Base-by-base conservation (phyloP, 2,888 invertebrate species). In the Linnaemya vulpina region DNA sequence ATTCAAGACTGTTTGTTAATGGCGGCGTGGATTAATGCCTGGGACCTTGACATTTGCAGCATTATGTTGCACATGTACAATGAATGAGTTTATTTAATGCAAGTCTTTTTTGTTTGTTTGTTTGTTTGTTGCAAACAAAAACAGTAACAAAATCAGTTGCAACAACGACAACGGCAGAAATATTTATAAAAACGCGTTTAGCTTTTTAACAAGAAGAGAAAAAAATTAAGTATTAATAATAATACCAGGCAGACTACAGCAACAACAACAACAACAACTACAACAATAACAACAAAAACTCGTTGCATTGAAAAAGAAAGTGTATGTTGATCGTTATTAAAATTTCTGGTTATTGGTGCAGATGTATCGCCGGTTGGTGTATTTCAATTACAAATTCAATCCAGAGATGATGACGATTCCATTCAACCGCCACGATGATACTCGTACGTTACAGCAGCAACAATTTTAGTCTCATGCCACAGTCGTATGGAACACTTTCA, bases 11-110 rank as follows among this genome's bases (percentile, higher is more conserved):
- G 67, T 65, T 63, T 63, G 22, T 68, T 74, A 70, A 70, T 78
- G 78, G 35, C 63, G 79, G 78, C 63, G 40, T 75, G 70, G 15
- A 13, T 70, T 63, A 78, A 75, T 65, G 63, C 67, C 70, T 85
- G 85, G 74, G 85, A 85, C 85, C 85, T 85, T 85, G 85, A 85
- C 85, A 82, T 85, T 85, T 85, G 82, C 85, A 75, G 82, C 82
- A 82, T 82, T 55, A 71, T 82, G 85, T 70, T 82, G 85, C 68
- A 74, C 46, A 76, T 38, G 4, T 60, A 46, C 20, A 35, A 22
- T 55, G 20, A 60, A 77, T 68, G 49, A 49, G 46, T 62, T 80
- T 74, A 35, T 63, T 43, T 13, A 35, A 70, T 43, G 9, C n/a
- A 40, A 40, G 10, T 40, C 13, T 9, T 13, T 38, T 25, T 20